Percentiles rank a stretch among this genome's conserved stretches.
These are phyloP conservation scores for Xenentodon cancila DNA, from an alignment of 2,797 vertebrate species.

Conservation along the genomic window DNA sequence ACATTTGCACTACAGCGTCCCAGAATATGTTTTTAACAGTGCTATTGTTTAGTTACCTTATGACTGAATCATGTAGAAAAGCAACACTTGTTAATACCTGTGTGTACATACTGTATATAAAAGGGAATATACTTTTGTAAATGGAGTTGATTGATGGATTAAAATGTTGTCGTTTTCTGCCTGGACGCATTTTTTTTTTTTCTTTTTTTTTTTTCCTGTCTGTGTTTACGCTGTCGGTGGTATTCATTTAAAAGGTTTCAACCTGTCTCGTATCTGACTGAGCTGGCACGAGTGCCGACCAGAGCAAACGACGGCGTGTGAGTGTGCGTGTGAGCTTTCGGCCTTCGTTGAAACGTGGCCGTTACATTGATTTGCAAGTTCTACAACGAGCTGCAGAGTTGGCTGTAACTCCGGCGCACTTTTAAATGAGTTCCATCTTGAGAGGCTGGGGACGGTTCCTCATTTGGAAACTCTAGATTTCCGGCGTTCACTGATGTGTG, in stretches of 20 bases:
- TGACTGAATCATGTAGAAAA: constrained; percentile 76
- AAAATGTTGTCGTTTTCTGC: constrained; percentile 81
- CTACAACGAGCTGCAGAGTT: constrained; percentile 52
- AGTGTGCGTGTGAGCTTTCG: constrained; percentile 49
- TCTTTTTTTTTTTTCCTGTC: constrained; percentile 6
- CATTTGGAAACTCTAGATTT: constrained; percentile 71
- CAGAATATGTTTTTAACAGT: constrained; percentile 75
- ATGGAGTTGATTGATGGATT: constrained; percentile 83
- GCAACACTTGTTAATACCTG: constrained; percentile 79
- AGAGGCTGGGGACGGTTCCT: constrained; percentile 61
- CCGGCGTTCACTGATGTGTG: constrained; percentile 59
- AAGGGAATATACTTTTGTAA: constrained; percentile 88
- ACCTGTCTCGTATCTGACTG: constrained; percentile 37
- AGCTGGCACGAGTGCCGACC: constrained; percentile 65
- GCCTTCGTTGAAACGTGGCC: constrained; percentile 65
- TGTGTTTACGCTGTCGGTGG: constrained; percentile 42
- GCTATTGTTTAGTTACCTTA: constrained; percentile 73
- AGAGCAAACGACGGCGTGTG: constrained; percentile 62
- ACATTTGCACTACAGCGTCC: constrained; percentile 82
- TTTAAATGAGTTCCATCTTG: constrained; percentile 71
- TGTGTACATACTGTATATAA: constrained; percentile 87
- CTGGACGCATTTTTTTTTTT: constrained; percentile 55
- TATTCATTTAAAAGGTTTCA: constrained; percentile 65
- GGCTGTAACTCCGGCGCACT: constrained; percentile 44
- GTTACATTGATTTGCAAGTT: constrained; percentile 50